Percentiles rank a stretch among this genome's conserved stretches.
Conservation (phyloP, 2,797 vertebrate species). For the Danio albolineatus region DNA sequence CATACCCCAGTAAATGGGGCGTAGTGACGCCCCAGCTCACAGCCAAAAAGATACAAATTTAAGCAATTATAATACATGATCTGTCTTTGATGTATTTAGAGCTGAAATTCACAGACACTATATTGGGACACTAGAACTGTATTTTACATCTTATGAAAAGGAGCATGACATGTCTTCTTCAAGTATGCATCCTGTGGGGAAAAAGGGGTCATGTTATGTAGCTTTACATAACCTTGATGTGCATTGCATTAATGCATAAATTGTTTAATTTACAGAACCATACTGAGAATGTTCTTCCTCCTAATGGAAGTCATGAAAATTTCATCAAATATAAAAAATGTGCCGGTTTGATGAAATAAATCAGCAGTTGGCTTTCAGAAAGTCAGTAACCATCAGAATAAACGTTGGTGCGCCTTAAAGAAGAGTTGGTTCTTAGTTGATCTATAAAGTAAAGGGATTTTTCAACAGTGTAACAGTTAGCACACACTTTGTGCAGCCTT, state of each 20-base stretch:
- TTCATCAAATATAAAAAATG: background rate
- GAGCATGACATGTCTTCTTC: no score
- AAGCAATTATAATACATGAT: no score
- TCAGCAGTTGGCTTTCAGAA: slow-evolving; percentile 23
- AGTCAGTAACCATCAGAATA: background rate
- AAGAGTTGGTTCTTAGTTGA: slow-evolving; percentile 23
- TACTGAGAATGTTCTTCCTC: slow-evolving; percentile 1
- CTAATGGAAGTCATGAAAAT: slow-evolving; percentile 26
- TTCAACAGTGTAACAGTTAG: background rate
- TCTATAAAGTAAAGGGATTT: no score
- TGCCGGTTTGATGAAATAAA: slow-evolving; percentile 9
- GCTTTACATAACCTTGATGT: background rate
- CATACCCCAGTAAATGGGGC: no score
- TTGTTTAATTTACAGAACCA: background rate
- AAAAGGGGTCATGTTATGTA: background rate
- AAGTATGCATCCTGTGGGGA: background rate
- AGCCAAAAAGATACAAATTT: no score
- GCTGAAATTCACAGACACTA: no score
- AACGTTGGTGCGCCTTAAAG: slow-evolving; percentile 23
- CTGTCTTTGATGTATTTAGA: no score
- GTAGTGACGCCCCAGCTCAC: no score
- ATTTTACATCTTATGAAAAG: no score
- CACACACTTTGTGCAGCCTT: background rate
- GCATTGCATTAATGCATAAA: background rate
- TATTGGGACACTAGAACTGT: no score